phyloP scores from a whole-genome alignment of 1,140 invertebrate genomes.

The Trissolcus basalis region DNA sequence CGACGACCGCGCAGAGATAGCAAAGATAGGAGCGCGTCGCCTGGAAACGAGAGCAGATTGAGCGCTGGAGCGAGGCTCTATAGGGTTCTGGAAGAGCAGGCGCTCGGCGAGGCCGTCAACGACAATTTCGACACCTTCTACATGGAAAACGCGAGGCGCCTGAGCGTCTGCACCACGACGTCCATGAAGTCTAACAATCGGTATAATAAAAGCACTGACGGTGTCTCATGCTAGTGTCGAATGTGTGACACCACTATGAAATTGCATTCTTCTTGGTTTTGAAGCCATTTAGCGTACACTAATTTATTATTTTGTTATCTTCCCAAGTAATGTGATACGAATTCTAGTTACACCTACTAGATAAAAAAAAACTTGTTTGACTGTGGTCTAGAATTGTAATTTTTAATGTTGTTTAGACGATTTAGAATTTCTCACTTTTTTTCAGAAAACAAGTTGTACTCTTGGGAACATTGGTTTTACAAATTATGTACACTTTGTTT shows the following conservation, averaged over 20 bases:
- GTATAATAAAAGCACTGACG: slow-evolving; percentile 41
- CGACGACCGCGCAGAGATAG: slow-evolving; percentile 58
- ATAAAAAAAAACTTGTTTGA: too few relatives aligned
- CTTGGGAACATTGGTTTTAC: too few relatives aligned
- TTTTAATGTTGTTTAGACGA: too few relatives aligned
- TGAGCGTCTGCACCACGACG: slow-evolving; percentile 48
- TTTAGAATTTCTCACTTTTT: too few relatives aligned
- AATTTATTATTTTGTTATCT: not conserved
- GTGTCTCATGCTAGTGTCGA: slow-evolving; percentile 37
- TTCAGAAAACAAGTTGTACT: too few relatives aligned
- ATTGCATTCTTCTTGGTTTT: slow-evolving; percentile 31
- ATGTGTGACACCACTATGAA: slow-evolving; percentile 35
- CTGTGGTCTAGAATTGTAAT: too few relatives aligned
- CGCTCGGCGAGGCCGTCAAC: slow-evolving; percentile 66
- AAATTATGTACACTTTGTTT: too few relatives aligned
- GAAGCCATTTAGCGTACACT: slow-evolving; percentile 4
- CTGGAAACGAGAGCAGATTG: slow-evolving; percentile 64
- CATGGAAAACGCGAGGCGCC: slow-evolving; percentile 27
- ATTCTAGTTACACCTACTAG: too few relatives aligned
- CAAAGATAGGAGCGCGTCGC: slow-evolving; percentile 61
- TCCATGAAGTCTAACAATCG: slow-evolving; percentile 55
- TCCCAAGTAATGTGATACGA: too few relatives aligned
- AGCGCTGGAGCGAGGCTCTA: slow-evolving; percentile 70
- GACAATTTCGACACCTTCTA: slow-evolving; percentile 39
- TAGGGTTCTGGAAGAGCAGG: slow-evolving; percentile 73